phyloP scores from a whole-genome alignment of 2,113 vertebrate genomes.

The Micronycteris hirsuta region DNA sequence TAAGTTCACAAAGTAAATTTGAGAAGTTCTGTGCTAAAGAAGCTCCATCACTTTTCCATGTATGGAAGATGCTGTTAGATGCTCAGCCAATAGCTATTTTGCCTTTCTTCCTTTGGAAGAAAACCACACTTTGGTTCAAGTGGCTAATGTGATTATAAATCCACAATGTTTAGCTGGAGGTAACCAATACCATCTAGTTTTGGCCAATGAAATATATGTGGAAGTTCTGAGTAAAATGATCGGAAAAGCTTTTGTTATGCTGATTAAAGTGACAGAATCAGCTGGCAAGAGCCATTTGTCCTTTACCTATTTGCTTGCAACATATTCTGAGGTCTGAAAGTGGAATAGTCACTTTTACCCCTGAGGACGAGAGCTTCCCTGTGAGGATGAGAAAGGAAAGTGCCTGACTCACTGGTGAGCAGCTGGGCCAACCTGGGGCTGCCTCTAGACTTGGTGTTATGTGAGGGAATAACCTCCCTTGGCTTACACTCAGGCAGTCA shows the following conservation, averaged over 20 bases:
- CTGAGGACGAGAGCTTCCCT: background rate
- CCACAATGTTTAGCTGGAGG: background rate
- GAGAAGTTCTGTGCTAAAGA: background rate
- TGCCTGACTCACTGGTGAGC: background rate
- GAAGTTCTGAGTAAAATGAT: background rate
- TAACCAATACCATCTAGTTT: background rate
- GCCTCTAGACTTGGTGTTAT: background rate
- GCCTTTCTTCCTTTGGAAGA: background rate
- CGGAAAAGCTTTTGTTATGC: background rate
- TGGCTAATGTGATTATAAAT: background rate
- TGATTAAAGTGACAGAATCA: background rate
- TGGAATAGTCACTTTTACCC: background rate
- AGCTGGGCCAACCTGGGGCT: background rate
- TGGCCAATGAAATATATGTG: background rate
- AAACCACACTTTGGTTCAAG: background rate
- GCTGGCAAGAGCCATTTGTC: background rate
- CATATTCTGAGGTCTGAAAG: background rate
- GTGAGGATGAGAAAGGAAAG: background rate
- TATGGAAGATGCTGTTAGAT: background rate
- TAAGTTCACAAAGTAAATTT: background rate
- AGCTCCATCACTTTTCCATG: accelerated
- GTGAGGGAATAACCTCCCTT: background rate
- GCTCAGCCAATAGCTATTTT: too few species aligned
- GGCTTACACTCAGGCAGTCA: background rate
- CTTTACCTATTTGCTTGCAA: background rate